Base-by-base conservation (phyloP, 2,888 invertebrate genomes). In the Parthenolecanium corni region DNA sequence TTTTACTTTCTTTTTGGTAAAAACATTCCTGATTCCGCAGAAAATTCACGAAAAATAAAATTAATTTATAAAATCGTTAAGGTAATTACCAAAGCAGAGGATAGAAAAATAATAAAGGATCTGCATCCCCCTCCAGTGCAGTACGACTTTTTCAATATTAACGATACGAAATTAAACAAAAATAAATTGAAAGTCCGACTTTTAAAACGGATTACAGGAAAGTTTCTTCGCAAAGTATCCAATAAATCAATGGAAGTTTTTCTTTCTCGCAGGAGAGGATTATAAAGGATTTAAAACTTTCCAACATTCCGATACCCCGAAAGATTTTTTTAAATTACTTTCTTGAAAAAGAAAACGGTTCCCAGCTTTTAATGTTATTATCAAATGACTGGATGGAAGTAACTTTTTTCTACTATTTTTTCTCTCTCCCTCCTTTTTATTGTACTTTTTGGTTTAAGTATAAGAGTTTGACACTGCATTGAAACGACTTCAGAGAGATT, bases 351-450 rank as follows among this genome's bases (percentile, higher is more conserved):
- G 44, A 56, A 56, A 56, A 56, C 42, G 56, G 56, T 56, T 56
- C 9, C 56, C 56, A 56, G 56, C 56, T 56, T 56, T 56, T 56
- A 56, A 56, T 46, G 56, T 56, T 56, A 56, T 56, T 56, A 56
- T 56, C 56, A 42, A 56, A 56, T 56, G 56, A 56, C 56, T 56
- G 40, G 56, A 56, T 56, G 44, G 44, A 56, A 56, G 56, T 56
- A 56, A 44, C 46, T 56, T 56, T 56, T 44, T 44, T 56, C 31
- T 9, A 4, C 9, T 31, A 6, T 31, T 31, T 31, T 31, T 31
- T 9, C 31, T 4, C 5, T 9, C 9, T 9, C 9, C 31, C 31
- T 4, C 5, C 31, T 31, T 9, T 4, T 9, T 31, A 6, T 31
- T 31, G 9, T 31, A 6, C 31, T 31, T 31, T 31, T 31, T 31